Conservation (phyloP, 2,113 vertebrate species). For the Alaudala cheleensis region DNA sequence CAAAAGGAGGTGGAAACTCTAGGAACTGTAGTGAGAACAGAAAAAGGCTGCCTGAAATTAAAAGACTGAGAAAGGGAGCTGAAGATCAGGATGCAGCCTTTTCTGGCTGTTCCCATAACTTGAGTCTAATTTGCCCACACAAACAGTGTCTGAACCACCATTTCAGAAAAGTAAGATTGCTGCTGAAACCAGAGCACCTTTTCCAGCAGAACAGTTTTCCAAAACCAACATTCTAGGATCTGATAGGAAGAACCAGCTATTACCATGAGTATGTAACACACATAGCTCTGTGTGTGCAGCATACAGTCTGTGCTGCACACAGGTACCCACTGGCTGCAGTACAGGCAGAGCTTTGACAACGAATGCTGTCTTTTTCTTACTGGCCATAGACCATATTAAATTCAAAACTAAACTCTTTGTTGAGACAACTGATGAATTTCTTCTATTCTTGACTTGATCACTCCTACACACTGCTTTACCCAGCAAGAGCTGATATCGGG, state of each 20-base stretch:
- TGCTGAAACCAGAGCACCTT: neutral
- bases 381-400: neutral
- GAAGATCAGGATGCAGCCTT: neutral
- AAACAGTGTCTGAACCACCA: neutral
- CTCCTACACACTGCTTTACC: neutral
- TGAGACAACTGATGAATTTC: neutral
- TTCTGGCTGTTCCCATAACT: neutral
- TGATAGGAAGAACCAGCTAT: neutral
- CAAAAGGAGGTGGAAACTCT: neutral
- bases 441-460: neutral
- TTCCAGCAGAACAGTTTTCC: neutral
- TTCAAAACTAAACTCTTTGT: neutral
- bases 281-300: neutral
- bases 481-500: neutral
- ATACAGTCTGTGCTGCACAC: accelerated
- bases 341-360: neutral
- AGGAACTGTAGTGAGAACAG: neutral
- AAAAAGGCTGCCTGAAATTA: neutral
- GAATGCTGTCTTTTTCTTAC: neutral
- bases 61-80: neutral
- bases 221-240: neutral
- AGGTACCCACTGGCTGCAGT: neutral
- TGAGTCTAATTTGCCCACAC: neutral
- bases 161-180: neutral
- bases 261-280: accelerated